Conservation (phyloP, 2,113 vertebrate species). For the Scortum barcoo region DNA sequence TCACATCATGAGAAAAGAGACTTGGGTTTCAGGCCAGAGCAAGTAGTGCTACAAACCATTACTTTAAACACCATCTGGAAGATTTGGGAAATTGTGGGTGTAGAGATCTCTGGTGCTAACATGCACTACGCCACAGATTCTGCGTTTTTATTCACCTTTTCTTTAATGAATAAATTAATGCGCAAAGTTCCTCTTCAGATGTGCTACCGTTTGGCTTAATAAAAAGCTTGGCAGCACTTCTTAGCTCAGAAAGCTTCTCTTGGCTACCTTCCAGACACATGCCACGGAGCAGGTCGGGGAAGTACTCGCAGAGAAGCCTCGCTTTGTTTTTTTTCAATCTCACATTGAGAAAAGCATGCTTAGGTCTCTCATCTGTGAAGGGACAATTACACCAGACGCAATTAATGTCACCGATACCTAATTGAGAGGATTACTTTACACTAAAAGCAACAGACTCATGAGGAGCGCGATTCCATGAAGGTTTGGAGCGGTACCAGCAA, state of each 20-base stretch:
- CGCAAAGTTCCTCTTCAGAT: slow-evolving; percentile 49
- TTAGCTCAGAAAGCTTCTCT: slow-evolving; percentile 58
- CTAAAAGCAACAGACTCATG: slow-evolving; percentile 68
- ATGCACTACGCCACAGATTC: slow-evolving; percentile 27
- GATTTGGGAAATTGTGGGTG: slow-evolving; percentile 8
- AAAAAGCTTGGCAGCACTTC: slow-evolving; percentile 48
- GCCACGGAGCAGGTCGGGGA: slow-evolving; percentile 39
- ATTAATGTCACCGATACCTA: slow-evolving; percentile 82
- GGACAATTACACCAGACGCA: slow-evolving; percentile 79
- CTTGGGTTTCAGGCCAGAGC: slow-evolving; percentile 16
- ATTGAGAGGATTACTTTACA: slow-evolving; percentile 81
- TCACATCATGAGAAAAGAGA: slow-evolving; percentile 10
- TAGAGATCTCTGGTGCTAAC: slow-evolving; percentile 15
- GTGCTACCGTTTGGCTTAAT: slow-evolving; percentile 36
- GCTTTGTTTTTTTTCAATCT: slow-evolving; percentile 61
- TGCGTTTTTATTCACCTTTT: slow-evolving; percentile 9
- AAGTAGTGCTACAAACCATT: slow-evolving; percentile 6
- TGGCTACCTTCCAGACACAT: slow-evolving; percentile 68
- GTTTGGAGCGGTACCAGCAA: slow-evolving; percentile 11
- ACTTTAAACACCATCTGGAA: slow-evolving; percentile 21
- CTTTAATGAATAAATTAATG: slow-evolving; percentile 42
- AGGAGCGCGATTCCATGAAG: slow-evolving; percentile 50
- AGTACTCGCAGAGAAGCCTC: slow-evolving; percentile 40
- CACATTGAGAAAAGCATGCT: slow-evolving; percentile 50
- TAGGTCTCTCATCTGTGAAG: slow-evolving; percentile 76